Evolutionary conservation across 1,140 invertebrate genomes (phyloP).

Genomic region (Drosophila lacteicornis): DNA sequence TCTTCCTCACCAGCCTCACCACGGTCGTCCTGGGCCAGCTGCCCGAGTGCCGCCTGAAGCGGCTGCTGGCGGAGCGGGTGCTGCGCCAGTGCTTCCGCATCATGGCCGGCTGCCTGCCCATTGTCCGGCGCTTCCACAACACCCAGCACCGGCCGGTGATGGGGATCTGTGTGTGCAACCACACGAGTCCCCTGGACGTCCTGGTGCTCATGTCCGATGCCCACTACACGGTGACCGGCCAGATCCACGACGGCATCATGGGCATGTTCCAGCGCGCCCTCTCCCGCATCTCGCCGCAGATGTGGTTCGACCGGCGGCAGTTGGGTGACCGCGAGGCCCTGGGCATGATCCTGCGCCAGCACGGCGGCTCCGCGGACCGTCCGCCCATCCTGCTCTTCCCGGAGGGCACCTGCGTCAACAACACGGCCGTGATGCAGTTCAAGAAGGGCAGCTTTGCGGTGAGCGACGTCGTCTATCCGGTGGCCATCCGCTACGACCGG

Average conservation of each 20-base stretch:
- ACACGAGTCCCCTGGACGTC: conserved; percentile 63
- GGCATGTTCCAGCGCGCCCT: conserved; percentile 54
- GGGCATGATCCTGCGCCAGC: conserved; percentile 20
- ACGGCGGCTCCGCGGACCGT: conserved; percentile 7
- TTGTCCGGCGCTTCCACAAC: conserved; percentile 55
- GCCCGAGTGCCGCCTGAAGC: conserved; percentile 39
- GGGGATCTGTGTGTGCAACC: conserved; percentile 69
- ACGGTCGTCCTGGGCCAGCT: conserved; percentile 45
- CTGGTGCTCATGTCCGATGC: conserved; percentile 63
- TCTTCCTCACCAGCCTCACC: conserved; percentile 34
- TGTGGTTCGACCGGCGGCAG: conserved; percentile 60
- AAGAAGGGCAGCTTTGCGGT: conserved; percentile 67
- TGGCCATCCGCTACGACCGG: conserved; percentile 59
- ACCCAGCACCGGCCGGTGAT: conserved; percentile 22
- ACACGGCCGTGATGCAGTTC: conserved; percentile 73
- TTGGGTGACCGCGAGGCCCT: conserved; percentile 48
- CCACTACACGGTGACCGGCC: conserved; percentile 63
- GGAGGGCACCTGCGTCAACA: conserved; percentile 70
- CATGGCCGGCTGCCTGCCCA: conserved; percentile 48
- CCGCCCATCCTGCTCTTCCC: conserved; percentile 64
- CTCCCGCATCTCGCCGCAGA: conserved; percentile 48
- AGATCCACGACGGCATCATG: conserved; percentile 61
- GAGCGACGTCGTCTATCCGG: conserved; percentile 54
- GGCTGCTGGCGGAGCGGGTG: conserved; percentile 15
- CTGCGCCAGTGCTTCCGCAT: conserved; percentile 48